Evolutionary conservation across 2,888 invertebrate species (phyloP), one percentile per base, ranked within the genome.

Genomic region (Ennomos fuscantarius): DNA sequence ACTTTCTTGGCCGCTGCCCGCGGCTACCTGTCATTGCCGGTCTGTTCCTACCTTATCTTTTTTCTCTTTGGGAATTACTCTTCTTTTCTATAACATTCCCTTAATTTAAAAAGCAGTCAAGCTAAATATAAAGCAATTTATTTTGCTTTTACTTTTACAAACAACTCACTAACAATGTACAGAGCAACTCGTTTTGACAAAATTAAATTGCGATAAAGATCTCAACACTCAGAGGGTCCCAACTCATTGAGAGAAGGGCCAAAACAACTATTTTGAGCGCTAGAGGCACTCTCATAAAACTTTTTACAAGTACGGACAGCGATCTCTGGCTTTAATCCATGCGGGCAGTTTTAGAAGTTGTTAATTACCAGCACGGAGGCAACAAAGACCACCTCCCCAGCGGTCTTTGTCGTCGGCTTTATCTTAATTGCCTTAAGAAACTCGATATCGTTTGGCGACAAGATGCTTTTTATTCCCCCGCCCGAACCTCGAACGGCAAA

Each of bases 351-450:
- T 68, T 70, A 66, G 72, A 78, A 76, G 72, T 73, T 78, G 80
- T 80, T 86, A 86, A 87, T 89, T 86, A 87, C 81, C 77, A 73
- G 73, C 73, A 70, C 76, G 70, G 70, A 70, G 70, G 70, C 69
- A 78, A 83, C 83, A 86, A 84, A 78, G 74, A 73, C 69, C 68
- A 61, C 72, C 76, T 67, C 81, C 80, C 77, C 78, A 73, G 74
- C 76, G 80, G 79, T 84, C 78, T 86, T 88, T 87, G 87, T 86
- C 84, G 76, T 78, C 81, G 81, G 84, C 84, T 87, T 89, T 89
- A 89, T 89, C 89, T 88, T 89, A 90, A 91, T 89, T 88, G 87
- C 88, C 89, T 87, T 79, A 84, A 86, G 89, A 88, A 90, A 89
- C 87, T 89, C 87, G 84, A 88, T 89, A 88, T 87, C 89, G 86